These are phyloP conservation scores for Peromyscus polionotus DNA, from an alignment of 2,113 vertebrate genomes.

Conservation along the genomic window DNA sequence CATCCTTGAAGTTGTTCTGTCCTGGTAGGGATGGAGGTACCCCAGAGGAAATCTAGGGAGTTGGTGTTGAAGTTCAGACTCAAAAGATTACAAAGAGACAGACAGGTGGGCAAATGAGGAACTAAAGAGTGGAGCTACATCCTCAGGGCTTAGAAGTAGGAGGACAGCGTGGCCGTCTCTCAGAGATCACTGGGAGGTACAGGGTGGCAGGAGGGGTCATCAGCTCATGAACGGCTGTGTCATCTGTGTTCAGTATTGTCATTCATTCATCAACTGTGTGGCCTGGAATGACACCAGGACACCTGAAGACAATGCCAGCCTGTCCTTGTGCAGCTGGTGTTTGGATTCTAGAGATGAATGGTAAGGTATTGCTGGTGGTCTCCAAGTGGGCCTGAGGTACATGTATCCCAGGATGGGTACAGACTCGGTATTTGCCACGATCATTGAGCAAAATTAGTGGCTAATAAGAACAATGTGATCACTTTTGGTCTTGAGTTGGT, in stretches of 20 bases:
- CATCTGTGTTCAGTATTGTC: not conserved
- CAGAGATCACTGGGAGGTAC: not conserved
- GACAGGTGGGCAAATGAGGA: not conserved
- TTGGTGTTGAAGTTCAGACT: not conserved
- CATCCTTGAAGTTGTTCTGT: not conserved
- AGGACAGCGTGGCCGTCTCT: not conserved
- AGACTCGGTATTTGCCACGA: not conserved
- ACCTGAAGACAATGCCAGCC: not conserved
- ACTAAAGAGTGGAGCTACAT: not conserved
- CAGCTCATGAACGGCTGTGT: accelerated
- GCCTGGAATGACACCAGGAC: not conserved
- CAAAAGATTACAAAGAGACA: not conserved
- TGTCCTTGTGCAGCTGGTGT: not conserved
- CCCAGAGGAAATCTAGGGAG: not conserved
- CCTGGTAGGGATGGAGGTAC: not conserved
- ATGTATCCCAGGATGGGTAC: conserved; percentile 14
- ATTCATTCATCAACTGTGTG: too few species aligned
- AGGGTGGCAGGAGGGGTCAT: not conserved
- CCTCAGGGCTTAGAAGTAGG: not conserved
- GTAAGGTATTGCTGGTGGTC: not conserved
- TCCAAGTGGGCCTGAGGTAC: conserved; percentile 3
- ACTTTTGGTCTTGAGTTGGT: conserved; percentile 37
- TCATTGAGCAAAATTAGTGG: conserved; percentile 54
- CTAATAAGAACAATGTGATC: conserved; percentile 44
- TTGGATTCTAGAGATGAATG: not conserved